These are phyloP conservation scores for Clanis bilineata DNA, from an alignment of 2,888 invertebrate species.

Conservation along the genomic window DNA sequence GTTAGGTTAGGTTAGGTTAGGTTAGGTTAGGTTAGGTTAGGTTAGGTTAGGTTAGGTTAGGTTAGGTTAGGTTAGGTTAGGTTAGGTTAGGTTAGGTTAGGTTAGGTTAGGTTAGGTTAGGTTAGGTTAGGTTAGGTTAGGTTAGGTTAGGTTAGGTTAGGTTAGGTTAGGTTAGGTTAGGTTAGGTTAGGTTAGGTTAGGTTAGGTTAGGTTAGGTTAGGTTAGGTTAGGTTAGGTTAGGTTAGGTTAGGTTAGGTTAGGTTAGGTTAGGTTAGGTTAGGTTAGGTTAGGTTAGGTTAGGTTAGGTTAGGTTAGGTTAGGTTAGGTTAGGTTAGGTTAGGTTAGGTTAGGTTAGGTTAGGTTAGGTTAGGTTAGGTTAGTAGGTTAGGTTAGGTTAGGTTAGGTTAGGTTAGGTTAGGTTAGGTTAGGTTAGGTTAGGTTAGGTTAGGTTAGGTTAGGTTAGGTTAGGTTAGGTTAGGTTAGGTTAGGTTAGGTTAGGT, in stretches of 20 bases:
- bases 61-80: too few relatives aligned
- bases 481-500: slow-evolving; percentile 21
- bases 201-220: slow-evolving; percentile 31
- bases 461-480: slow-evolving; percentile 21
- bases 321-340: slow-evolving; percentile 24
- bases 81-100: too few relatives aligned
- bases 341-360: slow-evolving; percentile 25
- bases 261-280: slow-evolving; percentile 20
- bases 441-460: slow-evolving; percentile 23
- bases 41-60: too few relatives aligned
- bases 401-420: slow-evolving; percentile 26
- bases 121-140: too few relatives aligned
- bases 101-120: too few relatives aligned
- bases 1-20: too few relatives aligned
- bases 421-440: slow-evolving; percentile 22
- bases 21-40: too few relatives aligned
- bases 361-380: slow-evolving; percentile 24
- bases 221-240: slow-evolving; percentile 21
- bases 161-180: slow-evolving; percentile 29
- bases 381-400: slow-evolving; percentile 23
- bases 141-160: slow-evolving; percentile 25
- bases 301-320: slow-evolving; percentile 21
- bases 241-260: slow-evolving; percentile 22
- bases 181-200: slow-evolving; percentile 30
- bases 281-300: slow-evolving; percentile 21